A percentile compares a stretch with the other conserved stretches of the same genome.
These are phyloP conservation scores for Lophotis ruficrista DNA, from an alignment of 2,113 vertebrate species.

Conservation along the genomic window DNA sequence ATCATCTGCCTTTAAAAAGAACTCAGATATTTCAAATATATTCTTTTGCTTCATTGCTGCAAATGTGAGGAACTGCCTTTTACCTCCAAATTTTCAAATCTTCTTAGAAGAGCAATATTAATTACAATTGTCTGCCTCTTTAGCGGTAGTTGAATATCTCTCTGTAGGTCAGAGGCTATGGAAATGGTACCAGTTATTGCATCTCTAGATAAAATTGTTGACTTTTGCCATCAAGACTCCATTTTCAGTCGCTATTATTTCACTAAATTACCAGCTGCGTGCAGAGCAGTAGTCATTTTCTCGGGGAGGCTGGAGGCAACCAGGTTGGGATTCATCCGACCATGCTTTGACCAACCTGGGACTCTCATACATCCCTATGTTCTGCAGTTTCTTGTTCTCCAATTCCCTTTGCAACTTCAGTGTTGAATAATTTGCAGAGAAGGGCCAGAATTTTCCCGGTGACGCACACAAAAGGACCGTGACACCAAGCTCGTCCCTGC, in stretches of 20 bases:
- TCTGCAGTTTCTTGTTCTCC: neutral
- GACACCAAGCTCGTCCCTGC: accelerated
- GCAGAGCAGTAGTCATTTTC: neutral
- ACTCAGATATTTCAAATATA: neutral
- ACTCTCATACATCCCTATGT: accelerated
- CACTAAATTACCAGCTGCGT: no score
- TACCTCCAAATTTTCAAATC: neutral
- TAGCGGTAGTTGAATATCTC: neutral
- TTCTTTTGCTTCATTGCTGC: neutral
- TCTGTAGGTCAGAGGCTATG: neutral
- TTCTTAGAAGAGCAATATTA: neutral
- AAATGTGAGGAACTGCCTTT: neutral
- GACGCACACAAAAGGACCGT: accelerated
- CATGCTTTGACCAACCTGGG: neutral
- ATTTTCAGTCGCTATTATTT: neutral
- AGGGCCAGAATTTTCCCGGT: neutral
- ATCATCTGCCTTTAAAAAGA: neutral
- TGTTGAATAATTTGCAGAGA: neutral
- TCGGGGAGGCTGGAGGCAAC: neutral
- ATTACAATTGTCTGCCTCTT: neutral
- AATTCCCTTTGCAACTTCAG: neutral
- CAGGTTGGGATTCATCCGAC: neutral
- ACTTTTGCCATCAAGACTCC: neutral
- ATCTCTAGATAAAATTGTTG: neutral
- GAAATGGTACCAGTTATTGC: neutral